A percentile compares a stretch with the other conserved stretches of the same genome.
Conservation (phyloP, 2,113 vertebrate species). For the Laticauda laticaudata region DNA sequence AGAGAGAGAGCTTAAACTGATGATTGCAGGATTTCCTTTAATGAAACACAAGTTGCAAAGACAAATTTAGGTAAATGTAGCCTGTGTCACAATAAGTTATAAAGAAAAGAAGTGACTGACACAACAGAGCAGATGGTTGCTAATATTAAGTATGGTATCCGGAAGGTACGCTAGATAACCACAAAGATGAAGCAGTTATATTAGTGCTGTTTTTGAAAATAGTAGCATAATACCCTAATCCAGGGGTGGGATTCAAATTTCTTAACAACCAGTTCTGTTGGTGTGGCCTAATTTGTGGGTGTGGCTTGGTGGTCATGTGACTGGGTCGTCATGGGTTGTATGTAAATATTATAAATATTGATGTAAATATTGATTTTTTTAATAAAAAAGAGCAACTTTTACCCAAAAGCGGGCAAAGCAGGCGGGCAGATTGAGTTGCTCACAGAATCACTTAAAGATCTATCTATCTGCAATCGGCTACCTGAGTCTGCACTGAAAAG, state of each 20-base stretch:
- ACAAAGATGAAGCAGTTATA: constrained; percentile 69
- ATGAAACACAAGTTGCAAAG: constrained; percentile 80
- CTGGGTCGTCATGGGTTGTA: too few relatives aligned
- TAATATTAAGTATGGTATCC: constrained; percentile 73
- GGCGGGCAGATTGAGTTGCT: too few relatives aligned
- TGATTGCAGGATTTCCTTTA: constrained; percentile 76
- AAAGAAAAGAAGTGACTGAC: constrained; percentile 74
- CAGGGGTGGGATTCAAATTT: not conserved
- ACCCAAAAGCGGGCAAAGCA: too few relatives aligned
- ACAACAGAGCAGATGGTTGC: constrained; percentile 73
- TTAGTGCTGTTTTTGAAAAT: constrained; percentile 68
- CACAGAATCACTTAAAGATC: too few relatives aligned
- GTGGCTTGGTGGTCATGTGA: too few relatives aligned
- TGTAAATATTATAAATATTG: too few relatives aligned
- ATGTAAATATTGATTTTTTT: too few relatives aligned
- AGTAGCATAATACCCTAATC: constrained; percentile 55
- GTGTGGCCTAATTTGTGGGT: too few relatives aligned
- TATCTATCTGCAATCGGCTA: too few relatives aligned
- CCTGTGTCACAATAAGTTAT: constrained; percentile 76
- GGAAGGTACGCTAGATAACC: constrained; percentile 72
- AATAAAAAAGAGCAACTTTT: too few relatives aligned
- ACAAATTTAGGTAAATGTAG: constrained; percentile 81
- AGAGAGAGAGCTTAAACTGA: constrained; percentile 77
- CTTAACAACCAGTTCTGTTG: too few relatives aligned
- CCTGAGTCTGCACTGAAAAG: too few relatives aligned